Evolutionary conservation across 37 sponge, comb jelly and placozoan genomes (phyloP).

Genomic region (Aphrocallistes beatrix): DNA sequence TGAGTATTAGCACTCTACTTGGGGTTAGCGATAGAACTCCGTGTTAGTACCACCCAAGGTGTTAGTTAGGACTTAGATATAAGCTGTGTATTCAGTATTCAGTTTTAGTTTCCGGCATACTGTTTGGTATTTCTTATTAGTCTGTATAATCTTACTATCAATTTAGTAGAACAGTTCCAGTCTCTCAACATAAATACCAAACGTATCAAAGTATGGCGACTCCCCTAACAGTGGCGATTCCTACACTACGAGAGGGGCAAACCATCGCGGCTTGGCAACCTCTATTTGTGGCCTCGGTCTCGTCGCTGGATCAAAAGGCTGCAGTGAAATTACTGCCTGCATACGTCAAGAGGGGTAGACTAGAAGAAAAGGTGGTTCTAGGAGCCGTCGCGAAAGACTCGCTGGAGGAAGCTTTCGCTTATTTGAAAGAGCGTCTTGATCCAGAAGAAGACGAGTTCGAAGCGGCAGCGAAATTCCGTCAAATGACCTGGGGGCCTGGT

Average conservation of each 20-base stretch:
- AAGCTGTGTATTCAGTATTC: no score
- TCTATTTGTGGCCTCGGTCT: neutral
- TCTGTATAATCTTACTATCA: no score
- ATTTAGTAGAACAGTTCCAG: no score
- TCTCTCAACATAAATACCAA: neutral
- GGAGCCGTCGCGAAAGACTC: neutral
- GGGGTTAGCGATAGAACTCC: no score
- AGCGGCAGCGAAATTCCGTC: neutral
- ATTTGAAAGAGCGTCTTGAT: neutral
- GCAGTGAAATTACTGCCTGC: neutral
- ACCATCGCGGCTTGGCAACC: slow-evolving; percentile 5
- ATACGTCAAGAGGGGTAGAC: neutral
- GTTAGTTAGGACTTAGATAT: no score
- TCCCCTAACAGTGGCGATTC: neutral
- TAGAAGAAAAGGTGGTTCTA: neutral
- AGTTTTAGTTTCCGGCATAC: no score
- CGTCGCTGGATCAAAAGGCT: neutral
- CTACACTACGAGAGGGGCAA: neutral
- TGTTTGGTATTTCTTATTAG: no score
- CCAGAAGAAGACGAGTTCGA: neutral
- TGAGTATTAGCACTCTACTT: no score
- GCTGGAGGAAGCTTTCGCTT: neutral
- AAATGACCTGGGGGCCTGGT: neutral
- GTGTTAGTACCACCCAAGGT: no score
- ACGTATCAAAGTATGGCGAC: neutral